Evolutionary conservation across 2,888 invertebrate genomes (phyloP).

Genomic region (Acanthoscelides obtectus): DNA sequence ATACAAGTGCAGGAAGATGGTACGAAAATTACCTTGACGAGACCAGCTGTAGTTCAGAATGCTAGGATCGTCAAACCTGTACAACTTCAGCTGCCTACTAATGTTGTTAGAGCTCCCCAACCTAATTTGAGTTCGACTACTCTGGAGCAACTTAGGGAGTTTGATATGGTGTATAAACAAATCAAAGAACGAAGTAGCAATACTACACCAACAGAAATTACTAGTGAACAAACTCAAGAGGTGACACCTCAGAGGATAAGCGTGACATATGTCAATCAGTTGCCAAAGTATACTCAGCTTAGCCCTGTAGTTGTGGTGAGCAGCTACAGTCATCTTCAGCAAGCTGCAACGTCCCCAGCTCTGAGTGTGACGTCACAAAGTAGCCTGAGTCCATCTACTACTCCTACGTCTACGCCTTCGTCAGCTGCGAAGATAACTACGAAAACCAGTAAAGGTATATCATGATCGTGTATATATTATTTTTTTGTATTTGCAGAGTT

Average conservation of each 20-base stretch:
- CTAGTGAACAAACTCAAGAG: conserved; percentile 34
- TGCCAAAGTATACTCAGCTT: conserved; percentile 46
- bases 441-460: conserved; percentile 39
- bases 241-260: conserved; percentile 49
- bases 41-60: conserved; percentile 55
- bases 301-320: conserved; percentile 55
- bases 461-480: not conserved
- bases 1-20: conserved; percentile 25
- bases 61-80: conserved; percentile 54
- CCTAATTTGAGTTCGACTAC: conserved; percentile 71
- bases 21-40: conserved; percentile 29
- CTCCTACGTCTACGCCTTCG: conserved; percentile 50
- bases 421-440: conserved; percentile 34
- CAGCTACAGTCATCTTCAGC: conserved; percentile 49
- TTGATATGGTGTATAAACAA: conserved; percentile 76
- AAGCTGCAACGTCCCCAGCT: conserved; percentile 52
- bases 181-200: conserved; percentile 72
- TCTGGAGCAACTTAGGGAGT: conserved; percentile 71
- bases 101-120: conserved; percentile 55
- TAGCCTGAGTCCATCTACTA: conserved; percentile 55
- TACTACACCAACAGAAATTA: conserved; percentile 35
- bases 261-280: conserved; percentile 52
- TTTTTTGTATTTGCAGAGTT: not conserved
- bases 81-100: conserved; percentile 56
- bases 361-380: conserved; percentile 55